phyloP scores from a whole-genome alignment of 2,888 invertebrate genomes.

The Marronus borbonicus region DNA sequence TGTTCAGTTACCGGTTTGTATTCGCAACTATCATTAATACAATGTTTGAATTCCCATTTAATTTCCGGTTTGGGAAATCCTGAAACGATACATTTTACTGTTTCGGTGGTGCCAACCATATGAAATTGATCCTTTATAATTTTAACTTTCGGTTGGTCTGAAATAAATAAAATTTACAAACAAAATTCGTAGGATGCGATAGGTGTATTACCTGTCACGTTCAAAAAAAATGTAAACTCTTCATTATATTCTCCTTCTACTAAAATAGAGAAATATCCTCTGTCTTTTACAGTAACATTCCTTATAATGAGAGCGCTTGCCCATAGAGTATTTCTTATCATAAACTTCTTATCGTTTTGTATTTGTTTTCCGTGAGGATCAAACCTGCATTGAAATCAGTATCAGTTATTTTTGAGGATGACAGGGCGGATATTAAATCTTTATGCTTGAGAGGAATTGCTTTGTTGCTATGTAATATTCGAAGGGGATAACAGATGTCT shows the following conservation, averaged over 20 bases:
- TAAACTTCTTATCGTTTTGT: slow-evolving; percentile 55
- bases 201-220: slow-evolving; percentile 70
- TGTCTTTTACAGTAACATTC: slow-evolving; percentile 72
- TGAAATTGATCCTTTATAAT: slow-evolving; percentile 68
- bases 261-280: slow-evolving; percentile 72
- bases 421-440: not conserved
- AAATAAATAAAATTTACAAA: slow-evolving; percentile 57
- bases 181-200: not conserved
- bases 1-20: slow-evolving; percentile 58
- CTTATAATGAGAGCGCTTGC: slow-evolving; percentile 71
- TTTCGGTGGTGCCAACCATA: slow-evolving; percentile 66
- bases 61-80: slow-evolving; percentile 75
- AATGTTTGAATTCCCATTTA: slow-evolving; percentile 73
- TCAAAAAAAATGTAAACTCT: slow-evolving; percentile 71
- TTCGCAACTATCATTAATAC: slow-evolving; percentile 66
- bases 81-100: slow-evolving; percentile 73
- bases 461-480: not conserved
- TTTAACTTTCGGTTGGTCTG: slow-evolving; percentile 71
- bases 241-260: slow-evolving; percentile 72
- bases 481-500: no score
- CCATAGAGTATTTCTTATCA: slow-evolving; percentile 58
- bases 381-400: no score
- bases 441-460: no score
- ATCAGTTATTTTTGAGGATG: no score
- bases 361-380: not conserved